phyloP scores from a whole-genome alignment of 2,797 vertebrate genomes.

The Pseudochaenichthys georgianus region DNA sequence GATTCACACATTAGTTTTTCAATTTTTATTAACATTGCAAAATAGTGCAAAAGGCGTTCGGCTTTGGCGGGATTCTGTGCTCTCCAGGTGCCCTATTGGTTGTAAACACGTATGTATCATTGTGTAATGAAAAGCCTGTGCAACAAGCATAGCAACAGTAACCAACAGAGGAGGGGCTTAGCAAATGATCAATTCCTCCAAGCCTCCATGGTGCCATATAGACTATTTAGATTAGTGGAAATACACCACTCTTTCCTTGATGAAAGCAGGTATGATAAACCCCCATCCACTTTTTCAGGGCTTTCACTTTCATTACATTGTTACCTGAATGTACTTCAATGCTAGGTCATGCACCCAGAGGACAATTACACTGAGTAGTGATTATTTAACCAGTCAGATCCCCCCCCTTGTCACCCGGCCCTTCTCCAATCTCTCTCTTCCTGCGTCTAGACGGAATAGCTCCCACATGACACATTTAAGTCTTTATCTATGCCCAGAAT shows the following conservation, averaged over 20 bases:
- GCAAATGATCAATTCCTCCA: background rate
- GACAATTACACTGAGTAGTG: slow-evolving; percentile 71
- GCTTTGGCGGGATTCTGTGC: too few relatives aligned
- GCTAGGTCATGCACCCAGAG: slow-evolving; percentile 48
- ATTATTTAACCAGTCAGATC: slow-evolving; percentile 68
- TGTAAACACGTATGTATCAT: slow-evolving; percentile 2
- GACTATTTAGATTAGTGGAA: background rate
- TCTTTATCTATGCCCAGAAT: slow-evolving; percentile 81
- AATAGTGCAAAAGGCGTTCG: too few relatives aligned
- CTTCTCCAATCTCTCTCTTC: slow-evolving; percentile 25
- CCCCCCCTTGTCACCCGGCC: slow-evolving; percentile 4
- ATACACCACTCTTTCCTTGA: slow-evolving; percentile 6
- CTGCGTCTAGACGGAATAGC: slow-evolving; percentile 75
- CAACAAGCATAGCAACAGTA: background rate
- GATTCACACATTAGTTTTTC: too few relatives aligned
- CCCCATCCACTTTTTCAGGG: slow-evolving; percentile 32
- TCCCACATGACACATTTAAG: slow-evolving; percentile 80
- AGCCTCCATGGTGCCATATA: slow-evolving; percentile 10
- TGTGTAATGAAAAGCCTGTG: background rate
- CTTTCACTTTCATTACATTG: slow-evolving; percentile 61
- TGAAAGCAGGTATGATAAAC: slow-evolving; percentile 27
- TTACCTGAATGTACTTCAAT: slow-evolving; percentile 11
- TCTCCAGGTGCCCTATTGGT: background rate
- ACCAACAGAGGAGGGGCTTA: background rate
- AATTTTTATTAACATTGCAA: too few relatives aligned